phyloP scores from a whole-genome alignment of 2,888 invertebrate genomes.

The Acanthosepion lycidas region DNA sequence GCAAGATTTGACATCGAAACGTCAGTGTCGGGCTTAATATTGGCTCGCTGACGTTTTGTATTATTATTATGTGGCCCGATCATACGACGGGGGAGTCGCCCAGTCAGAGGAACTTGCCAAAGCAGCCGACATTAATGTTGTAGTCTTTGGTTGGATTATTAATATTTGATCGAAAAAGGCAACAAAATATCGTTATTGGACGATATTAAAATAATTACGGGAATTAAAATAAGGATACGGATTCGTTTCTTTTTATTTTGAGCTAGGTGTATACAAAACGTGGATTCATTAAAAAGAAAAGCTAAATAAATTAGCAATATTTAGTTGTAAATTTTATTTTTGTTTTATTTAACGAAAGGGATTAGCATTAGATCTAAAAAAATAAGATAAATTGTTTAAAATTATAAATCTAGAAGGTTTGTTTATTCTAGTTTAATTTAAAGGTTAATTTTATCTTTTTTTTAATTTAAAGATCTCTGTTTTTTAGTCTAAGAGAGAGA shows the following conservation, averaged over 20 bases:
- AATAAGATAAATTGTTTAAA: not conserved
- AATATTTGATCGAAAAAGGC: not conserved
- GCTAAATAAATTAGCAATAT: not conserved
- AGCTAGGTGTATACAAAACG: not conserved
- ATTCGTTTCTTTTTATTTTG: not conserved
- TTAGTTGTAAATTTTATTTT: not conserved
- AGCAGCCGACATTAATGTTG: slow-evolving; percentile 33
- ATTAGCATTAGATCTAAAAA: not conserved
- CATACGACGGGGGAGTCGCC: slow-evolving; percentile 33
- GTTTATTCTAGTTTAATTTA: not conserved
- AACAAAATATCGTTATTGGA: not conserved
- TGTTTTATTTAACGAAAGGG: not conserved
- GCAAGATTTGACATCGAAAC: not conserved
- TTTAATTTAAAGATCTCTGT: not conserved
- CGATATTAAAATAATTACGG: not conserved
- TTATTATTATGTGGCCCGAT: slow-evolving; percentile 25
- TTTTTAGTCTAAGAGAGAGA: not conserved
- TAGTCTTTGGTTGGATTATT: not conserved
- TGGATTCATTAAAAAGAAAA: not conserved
- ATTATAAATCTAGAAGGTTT: not conserved
- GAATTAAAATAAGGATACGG: not conserved
- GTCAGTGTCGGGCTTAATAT: not conserved
- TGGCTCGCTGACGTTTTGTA: not conserved
- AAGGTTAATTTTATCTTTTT: not conserved
- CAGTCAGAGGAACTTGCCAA: not conserved